phyloP scores from a whole-genome alignment of 2,797 vertebrate species.

The Chiloscyllium punctatum region DNA sequence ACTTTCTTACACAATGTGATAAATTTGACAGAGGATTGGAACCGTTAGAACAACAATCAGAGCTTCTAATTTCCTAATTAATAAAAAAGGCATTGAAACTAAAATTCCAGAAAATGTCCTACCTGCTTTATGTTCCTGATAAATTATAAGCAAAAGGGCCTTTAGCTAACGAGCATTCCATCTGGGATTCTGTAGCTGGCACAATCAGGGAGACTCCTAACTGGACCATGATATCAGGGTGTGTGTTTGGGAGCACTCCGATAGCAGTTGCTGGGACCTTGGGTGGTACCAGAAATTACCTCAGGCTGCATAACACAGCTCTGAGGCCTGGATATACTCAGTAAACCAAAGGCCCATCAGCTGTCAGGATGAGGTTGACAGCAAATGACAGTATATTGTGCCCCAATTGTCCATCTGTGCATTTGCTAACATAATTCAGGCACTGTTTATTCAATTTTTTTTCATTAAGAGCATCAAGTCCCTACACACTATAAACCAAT shows the following conservation, averaged over 20 bases:
- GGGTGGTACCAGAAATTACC: background rate
- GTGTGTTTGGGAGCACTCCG: background rate
- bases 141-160: background rate
- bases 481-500: background rate
- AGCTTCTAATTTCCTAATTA: background rate
- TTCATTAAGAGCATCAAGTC: background rate
- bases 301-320: background rate
- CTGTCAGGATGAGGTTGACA: conserved; percentile 12
- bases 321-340: background rate
- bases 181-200: background rate
- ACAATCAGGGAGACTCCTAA: background rate
- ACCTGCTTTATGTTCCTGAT: background rate
- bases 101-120: background rate
- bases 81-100: background rate
- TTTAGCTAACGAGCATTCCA: background rate
- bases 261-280: background rate
- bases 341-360: background rate
- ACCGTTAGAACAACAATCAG: background rate
- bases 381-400: background rate
- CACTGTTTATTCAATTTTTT: background rate
- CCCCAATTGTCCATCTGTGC: background rate
- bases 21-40: background rate
- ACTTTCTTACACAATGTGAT: background rate
- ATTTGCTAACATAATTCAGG: background rate
- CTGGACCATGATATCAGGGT: background rate